Percentiles rank a stretch among this genome's conserved stretches.
These are phyloP conservation scores for Orchestia grillus DNA, from an alignment of 1,140 invertebrate species.

Conservation along the genomic window DNA sequence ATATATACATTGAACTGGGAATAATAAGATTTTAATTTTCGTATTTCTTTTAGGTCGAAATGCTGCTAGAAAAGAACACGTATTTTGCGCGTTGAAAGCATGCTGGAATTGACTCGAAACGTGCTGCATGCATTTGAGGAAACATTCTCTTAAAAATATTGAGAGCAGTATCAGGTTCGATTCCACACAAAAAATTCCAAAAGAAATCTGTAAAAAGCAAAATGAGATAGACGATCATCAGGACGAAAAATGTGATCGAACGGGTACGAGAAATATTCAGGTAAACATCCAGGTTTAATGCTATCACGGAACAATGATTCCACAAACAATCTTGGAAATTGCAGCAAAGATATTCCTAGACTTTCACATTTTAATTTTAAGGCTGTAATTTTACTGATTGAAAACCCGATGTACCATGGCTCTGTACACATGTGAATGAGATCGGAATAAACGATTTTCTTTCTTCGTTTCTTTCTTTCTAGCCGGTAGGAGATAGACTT, in stretches of 20 bases:
- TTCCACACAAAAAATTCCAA: neutral
- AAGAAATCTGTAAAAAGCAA: neutral
- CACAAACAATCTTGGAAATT: neutral
- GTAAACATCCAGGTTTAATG: neutral
- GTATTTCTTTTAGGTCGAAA: neutral
- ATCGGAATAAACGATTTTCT: too few relatives aligned
- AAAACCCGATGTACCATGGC: too few relatives aligned
- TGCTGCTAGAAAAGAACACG: neutral
- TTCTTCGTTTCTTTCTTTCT: too few relatives aligned
- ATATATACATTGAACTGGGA: neutral
- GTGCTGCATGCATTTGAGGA: neutral
- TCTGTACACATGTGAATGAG: too few relatives aligned
- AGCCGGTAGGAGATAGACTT: too few relatives aligned
- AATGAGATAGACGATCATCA: neutral
- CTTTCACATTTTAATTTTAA: too few relatives aligned
- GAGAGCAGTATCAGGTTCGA: too few relatives aligned
- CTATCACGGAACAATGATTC: neutral
- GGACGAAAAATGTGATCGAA: neutral
- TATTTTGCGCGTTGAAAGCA: neutral
- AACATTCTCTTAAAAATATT: neutral
- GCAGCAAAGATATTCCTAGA: neutral
- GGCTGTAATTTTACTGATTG: too few relatives aligned
- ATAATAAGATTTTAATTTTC: neutral
- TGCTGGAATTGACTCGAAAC: neutral
- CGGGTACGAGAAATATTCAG: neutral